Evolutionary conservation across 2,797 vertebrate species (phyloP), one percentile per base, ranked within the genome.

Genomic region (Xenentodon cancila): DNA sequence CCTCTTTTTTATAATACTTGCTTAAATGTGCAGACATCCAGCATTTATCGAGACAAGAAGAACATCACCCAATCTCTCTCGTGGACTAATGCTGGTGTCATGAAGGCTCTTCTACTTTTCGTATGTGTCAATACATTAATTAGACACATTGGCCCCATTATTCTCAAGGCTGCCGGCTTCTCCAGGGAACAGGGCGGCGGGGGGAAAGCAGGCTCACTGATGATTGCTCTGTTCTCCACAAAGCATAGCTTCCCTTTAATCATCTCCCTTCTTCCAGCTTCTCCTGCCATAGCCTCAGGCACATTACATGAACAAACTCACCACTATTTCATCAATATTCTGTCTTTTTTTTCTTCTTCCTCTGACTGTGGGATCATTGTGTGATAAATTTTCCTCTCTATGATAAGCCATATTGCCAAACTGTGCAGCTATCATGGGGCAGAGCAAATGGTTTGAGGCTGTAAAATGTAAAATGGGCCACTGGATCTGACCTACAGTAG

Each of bases 51-150:
- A 32, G 18, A 18, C n/a, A 45, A 42, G 16, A 53, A 49, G 16
- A 19, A 15, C 16, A 25, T 59, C 17, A 5, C 54, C 19, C 27
- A 37, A 25, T 51, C 48, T 52, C 42, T 54, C 51, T 58, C 53
- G 12, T 54, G 21, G 9, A 79, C 69, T 75, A 51, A 76, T 72
- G 70, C 59, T 17, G 18, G 45, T 64, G 66, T 76, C 67, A 59
- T 76, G 62, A 78, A 81, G 64, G 60, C 75, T 53, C 56, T 62
- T 59, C 82, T 80, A 37, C 84, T 83, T 78, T 88, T 91, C 88
- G 87, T 88, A 87, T 88, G 84, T 88, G 89, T 91, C 89, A 82
- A 88, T 89, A 88, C 70, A 71, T 86, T 92, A 91, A 92, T 90
- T 84, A 92, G 79, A 71, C 75, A 75, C 89, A 73, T 73, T 88